Conservation (phyloP, 2,888 invertebrate species). For the Brachyptera putata region DNA sequence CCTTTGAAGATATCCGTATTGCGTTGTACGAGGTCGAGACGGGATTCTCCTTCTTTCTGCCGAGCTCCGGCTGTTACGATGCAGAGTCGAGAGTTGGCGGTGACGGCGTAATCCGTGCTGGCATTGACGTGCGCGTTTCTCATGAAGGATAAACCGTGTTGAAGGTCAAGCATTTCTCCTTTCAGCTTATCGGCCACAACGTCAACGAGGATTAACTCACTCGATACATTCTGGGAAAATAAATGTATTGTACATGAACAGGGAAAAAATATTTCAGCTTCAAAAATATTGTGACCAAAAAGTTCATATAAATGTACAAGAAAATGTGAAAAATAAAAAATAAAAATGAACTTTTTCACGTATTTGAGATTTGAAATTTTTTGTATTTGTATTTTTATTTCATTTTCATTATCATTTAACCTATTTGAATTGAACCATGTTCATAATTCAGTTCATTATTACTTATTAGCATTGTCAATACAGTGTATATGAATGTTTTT, state of each 20-base stretch:
- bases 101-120: slow-evolving; percentile 68
- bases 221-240: slow-evolving; percentile 62
- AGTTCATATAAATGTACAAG: neutral
- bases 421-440: too few species aligned
- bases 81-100: slow-evolving; percentile 77
- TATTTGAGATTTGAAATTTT: too few species aligned
- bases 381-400: too few species aligned
- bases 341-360: too few species aligned
- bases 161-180: slow-evolving; percentile 88
- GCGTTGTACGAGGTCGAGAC: slow-evolving; percentile 83
- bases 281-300: neutral
- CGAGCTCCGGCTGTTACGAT: slow-evolving; percentile 89
- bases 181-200: slow-evolving; percentile 75
- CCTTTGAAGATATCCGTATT: slow-evolving; percentile 85
- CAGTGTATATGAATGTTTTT: too few species aligned
- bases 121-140: slow-evolving; percentile 75
- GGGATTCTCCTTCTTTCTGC: slow-evolving; percentile 82
- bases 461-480: too few species aligned
- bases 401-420: too few species aligned
- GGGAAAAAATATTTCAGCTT: slow-evolving; percentile 9
- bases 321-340: too few species aligned
- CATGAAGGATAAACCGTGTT: slow-evolving; percentile 82
- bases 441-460: too few species aligned
- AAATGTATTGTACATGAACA: too few species aligned
- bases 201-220: slow-evolving; percentile 78